Percentiles rank a stretch among this genome's conserved stretches.
phyloP scores from a whole-genome alignment of 2,113 vertebrate genomes.

The Noctilio leporinus region DNA sequence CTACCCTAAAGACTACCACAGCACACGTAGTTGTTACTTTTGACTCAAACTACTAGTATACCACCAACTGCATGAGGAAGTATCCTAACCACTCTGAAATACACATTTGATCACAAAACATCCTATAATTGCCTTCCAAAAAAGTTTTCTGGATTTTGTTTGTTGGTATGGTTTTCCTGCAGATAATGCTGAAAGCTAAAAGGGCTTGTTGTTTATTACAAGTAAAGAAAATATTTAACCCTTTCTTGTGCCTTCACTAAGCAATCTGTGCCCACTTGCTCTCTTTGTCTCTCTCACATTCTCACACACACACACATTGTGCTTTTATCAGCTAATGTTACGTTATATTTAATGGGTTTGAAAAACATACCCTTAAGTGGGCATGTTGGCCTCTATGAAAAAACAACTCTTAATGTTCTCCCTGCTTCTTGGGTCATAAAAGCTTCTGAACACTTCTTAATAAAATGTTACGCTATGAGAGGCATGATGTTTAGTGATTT shows the following conservation, averaged over 20 bases:
- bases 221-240: slow-evolving; percentile 21
- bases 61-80: background rate
- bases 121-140: background rate
- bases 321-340: slow-evolving; percentile 26
- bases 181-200: background rate
- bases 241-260: slow-evolving; percentile 24
- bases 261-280: background rate
- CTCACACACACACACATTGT: background rate
- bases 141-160: background rate
- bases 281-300: too few relatives aligned
- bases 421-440: background rate
- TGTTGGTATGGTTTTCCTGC: background rate
- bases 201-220: background rate
- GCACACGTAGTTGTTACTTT: background rate
- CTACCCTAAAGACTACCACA: background rate
- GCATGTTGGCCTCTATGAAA: background rate
- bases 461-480: background rate
- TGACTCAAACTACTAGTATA: background rate
- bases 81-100: background rate
- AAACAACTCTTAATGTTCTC: background rate
- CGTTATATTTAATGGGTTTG: slow-evolving; percentile 34
- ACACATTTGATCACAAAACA: background rate
- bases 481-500: background rate
- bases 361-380: slow-evolving; percentile 30
- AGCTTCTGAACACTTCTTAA: background rate